Conservation (phyloP, 2,888 invertebrate species). For the Ichneumon xanthorius region DNA sequence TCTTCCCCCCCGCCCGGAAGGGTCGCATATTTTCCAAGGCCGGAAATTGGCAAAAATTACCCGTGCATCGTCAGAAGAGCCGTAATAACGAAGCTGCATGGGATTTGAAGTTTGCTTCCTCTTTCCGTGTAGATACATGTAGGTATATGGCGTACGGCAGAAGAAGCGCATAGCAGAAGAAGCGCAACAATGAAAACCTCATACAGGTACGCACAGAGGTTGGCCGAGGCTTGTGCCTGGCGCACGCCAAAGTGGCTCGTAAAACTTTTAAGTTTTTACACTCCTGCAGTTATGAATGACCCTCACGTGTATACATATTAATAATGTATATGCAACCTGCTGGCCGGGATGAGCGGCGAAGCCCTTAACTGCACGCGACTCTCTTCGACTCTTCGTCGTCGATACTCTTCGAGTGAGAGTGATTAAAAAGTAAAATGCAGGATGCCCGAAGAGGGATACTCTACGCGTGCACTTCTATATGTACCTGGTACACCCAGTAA, state of each 20-base stretch:
- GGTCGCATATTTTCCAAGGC: constrained; percentile 49
- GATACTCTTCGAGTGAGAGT: constrained; percentile 9
- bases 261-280: constrained; percentile 54
- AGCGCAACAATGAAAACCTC: constrained; percentile 26
- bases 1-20: background rate
- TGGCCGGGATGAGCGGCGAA: background rate
- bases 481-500: background rate
- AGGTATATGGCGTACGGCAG: background rate
- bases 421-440: constrained; percentile 29
- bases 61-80: constrained; percentile 12
- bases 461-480: background rate
- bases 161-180: background rate
- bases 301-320: constrained; percentile 19
- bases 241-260: constrained; percentile 53
- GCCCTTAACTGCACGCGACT: constrained; percentile 18
- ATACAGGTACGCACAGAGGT: constrained; percentile 17
- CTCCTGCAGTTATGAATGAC: constrained; percentile 25
- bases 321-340: constrained; percentile 12
- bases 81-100: constrained; percentile 27
- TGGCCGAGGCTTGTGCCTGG: constrained; percentile 18
- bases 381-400: constrained; percentile 5
- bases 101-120: constrained; percentile 32
- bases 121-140: constrained; percentile 13
- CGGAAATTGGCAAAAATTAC: constrained; percentile 63
- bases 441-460: background rate